Conservation (phyloP, 53 echinoderm and acorn worm species). For the Glandiceps talaboti region DNA sequence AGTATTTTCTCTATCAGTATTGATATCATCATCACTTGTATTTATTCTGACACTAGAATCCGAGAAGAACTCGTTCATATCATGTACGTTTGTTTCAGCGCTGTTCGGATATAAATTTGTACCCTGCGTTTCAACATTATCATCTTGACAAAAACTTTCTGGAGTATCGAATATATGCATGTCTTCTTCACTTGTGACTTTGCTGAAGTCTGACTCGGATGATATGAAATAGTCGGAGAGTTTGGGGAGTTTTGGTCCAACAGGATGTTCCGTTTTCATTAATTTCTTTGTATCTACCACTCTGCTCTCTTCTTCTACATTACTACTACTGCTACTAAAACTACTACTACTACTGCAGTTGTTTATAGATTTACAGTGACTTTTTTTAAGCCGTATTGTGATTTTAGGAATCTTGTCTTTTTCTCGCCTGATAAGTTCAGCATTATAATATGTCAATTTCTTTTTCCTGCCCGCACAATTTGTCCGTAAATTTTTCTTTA, state of each 20-base stretch:
- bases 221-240: not conserved
- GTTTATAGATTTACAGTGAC: no score
- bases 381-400: conserved; percentile 34
- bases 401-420: conserved; percentile 56
- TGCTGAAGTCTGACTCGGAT: not conserved
- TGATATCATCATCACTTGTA: not conserved
- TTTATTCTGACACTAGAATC: not conserved
- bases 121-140: no score
- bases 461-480: no score
- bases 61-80: not conserved
- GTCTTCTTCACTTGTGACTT: not conserved
- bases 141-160: no score
- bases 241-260: not conserved
- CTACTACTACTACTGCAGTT: not conserved
- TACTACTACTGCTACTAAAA: not conserved
- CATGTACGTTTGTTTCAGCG: not conserved
- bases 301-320: not conserved
- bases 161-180: not conserved
- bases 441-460: conserved; percentile 45
- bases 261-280: not conserved
- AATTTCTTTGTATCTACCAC: not conserved
- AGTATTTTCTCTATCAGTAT: not conserved
- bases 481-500: no score
- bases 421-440: conserved; percentile 24
- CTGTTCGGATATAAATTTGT: not conserved